Conservation (phyloP, 1,140 invertebrate genomes). For the Belonocnema kinseyi region DNA sequence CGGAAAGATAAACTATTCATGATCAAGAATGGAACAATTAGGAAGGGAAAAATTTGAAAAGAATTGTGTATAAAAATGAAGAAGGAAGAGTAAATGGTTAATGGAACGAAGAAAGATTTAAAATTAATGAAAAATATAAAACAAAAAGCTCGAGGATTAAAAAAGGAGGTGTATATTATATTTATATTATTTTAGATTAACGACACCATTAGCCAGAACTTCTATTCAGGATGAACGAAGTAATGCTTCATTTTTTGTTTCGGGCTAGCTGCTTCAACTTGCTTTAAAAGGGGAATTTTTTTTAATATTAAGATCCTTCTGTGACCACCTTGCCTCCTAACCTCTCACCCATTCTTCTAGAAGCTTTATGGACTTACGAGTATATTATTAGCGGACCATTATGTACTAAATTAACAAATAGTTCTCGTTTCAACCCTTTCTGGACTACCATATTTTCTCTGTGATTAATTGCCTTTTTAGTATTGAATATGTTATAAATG, state of each 20-base stretch:
- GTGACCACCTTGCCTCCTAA: constrained; percentile 6
- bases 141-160: no score
- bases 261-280: constrained; percentile 37
- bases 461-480: not conserved
- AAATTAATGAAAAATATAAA: no score
- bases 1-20: no score
- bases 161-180: no score
- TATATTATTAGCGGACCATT: constrained; percentile 7
- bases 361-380: not conserved
- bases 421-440: not conserved
- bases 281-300: constrained; percentile 64
- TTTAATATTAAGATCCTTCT: constrained; percentile 60
- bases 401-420: not conserved
- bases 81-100: no score
- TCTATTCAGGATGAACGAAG: constrained; percentile 59
- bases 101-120: no score
- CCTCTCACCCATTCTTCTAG: not conserved
- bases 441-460: not conserved
- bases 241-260: constrained; percentile 64
- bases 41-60: no score
- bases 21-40: no score
- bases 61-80: no score
- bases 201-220: constrained; percentile 69
- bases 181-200: constrained; percentile 67
- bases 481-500: not conserved